Base-by-base conservation (phyloP, 2,113 vertebrate genomes). In the Neodontobutis hainanensis region DNA sequence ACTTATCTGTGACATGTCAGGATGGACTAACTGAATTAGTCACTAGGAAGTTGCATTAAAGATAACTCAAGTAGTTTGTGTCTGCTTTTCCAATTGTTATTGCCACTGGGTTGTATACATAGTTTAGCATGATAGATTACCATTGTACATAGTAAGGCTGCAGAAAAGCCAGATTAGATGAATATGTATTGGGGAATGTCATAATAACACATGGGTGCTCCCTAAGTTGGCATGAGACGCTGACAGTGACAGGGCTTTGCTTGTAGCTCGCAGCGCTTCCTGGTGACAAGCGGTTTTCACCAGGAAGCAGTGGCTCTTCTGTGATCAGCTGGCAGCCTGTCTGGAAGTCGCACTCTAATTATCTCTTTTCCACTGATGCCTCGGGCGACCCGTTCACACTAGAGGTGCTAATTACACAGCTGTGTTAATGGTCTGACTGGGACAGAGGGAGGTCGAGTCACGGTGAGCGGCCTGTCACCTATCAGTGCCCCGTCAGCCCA, bases 371-470 rank as follows among this genome's bases (percentile, higher is more conserved):
- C 68, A 15, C 38, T 71, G 70, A 64, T 68, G 70, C 84, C 77
- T 35, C 0, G 16, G 68, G 74, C 62, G 38, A 85, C 82, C 83
- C 60, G 14, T 77, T 80, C 70, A 62, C 63, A 60, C 65, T 14
- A 52, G 61, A 53, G 76, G 72, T 65, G 76, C 63, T 85, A 77
- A 87, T 90, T 85, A 83, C 59, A 75, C 83, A 87, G 78, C 75
- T 85, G 79, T 83, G 65, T 77, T 83, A 79, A 85, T 78, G 72
- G 68, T 16, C 65, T 46, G 65, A 73, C 78, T 44, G 70, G 50
- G 61, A 71, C 6, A 5, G 11, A 42, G 36, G 60, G 58, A 64
- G 70, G 60, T 72, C 19, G 56, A 47, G 61, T 53, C 5, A 1
- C 19, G 6, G 56, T 11, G 27, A 56, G 49, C 38, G 14, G 11